A percentile compares a stretch with the other conserved stretches of the same genome.
These are phyloP conservation scores for Argyresthia albistria DNA, from an alignment of 2,888 invertebrate species.

Conservation along the genomic window DNA sequence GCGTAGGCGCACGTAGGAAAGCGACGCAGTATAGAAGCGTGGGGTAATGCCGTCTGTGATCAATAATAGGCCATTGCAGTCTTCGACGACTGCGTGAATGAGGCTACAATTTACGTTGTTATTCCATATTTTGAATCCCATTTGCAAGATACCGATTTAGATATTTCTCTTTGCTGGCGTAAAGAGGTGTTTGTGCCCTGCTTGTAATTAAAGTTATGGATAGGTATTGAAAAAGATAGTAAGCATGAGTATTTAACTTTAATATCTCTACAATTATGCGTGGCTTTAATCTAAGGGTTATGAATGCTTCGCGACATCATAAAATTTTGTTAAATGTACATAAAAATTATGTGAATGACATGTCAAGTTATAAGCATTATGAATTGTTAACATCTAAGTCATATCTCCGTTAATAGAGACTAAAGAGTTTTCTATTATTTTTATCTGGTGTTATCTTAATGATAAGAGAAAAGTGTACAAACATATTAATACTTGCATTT, in stretches of 20 bases:
- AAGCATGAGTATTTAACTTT: background rate
- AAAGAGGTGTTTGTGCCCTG: background rate
- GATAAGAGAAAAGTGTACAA: slow-evolving; percentile 66
- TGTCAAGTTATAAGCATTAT: slow-evolving; percentile 16
- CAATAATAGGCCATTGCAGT: background rate
- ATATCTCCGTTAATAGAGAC: slow-evolving; percentile 56
- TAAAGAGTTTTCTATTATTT: slow-evolving; percentile 48
- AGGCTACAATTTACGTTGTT: background rate
- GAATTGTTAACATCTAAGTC: slow-evolving; percentile 62
- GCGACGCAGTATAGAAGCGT: too few species aligned
- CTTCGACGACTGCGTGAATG: background rate
- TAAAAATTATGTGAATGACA: slow-evolving; percentile 21
- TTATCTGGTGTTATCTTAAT: slow-evolving; percentile 67
- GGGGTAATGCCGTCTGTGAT: background rate
- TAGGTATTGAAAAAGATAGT: background rate
- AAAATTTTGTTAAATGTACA: slow-evolving; percentile 24
- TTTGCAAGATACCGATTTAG: background rate
- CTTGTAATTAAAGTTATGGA: too few species aligned
- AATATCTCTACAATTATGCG: background rate
- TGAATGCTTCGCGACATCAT: slow-evolving; percentile 21
- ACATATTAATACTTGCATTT: slow-evolving; percentile 63
- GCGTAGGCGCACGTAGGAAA: too few species aligned
- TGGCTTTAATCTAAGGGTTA: slow-evolving; percentile 6
- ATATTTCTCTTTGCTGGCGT: background rate
- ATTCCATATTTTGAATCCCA: background rate